Evolutionary conservation across 2,797 vertebrate species (phyloP).

Genomic region (Alcedo atthis): DNA sequence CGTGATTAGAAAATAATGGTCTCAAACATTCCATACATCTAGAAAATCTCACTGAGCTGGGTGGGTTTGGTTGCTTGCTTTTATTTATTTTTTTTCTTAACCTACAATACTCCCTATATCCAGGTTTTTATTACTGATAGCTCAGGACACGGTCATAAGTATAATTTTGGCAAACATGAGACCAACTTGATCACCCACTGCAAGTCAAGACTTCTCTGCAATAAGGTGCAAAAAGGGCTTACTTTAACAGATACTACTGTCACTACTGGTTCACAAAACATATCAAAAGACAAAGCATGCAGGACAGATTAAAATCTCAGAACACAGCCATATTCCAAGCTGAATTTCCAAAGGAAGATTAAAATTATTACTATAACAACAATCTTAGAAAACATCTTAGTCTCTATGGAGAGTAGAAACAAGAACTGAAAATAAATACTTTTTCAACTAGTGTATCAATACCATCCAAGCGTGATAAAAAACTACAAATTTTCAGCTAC

Average conservation of each 20-base stretch:
- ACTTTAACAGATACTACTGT: background rate
- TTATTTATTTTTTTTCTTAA: background rate
- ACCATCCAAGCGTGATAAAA: background rate
- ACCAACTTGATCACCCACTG: background rate
- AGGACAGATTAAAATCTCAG: background rate
- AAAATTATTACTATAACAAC: background rate
- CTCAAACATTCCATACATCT: background rate
- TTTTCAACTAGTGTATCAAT: background rate
- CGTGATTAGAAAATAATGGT: background rate
- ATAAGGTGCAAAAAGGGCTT: background rate
- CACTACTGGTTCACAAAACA: background rate
- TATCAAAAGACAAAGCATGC: background rate
- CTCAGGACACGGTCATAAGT: background rate
- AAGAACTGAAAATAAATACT: background rate
- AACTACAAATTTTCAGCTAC: background rate
- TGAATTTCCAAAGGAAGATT: background rate
- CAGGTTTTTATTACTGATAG: background rate
- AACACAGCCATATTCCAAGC: background rate
- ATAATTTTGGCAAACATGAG: background rate
- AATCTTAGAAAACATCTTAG: background rate
- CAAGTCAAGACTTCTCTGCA: background rate
- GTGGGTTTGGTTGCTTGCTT: background rate
- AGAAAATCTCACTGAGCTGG: background rate
- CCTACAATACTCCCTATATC: fast-evolving
- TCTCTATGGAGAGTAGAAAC: background rate